Percentiles rank a stretch among this genome's conserved stretches.
phyloP scores from a whole-genome alignment of 1,140 invertebrate genomes.

The Phocides pigmalion region DNA sequence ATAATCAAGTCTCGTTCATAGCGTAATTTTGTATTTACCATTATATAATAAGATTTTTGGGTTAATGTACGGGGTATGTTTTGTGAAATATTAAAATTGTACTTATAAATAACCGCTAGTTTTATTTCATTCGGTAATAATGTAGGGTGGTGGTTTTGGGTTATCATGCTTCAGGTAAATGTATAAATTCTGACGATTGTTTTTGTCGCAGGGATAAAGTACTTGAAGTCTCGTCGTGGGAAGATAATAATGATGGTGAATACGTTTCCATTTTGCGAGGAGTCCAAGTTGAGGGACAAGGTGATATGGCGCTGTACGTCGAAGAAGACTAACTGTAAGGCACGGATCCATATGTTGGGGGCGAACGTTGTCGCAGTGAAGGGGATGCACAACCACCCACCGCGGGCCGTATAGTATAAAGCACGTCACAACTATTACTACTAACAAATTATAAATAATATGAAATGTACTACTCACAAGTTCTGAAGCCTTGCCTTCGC shows the following conservation, averaged over 20 bases:
- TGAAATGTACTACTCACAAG: background rate
- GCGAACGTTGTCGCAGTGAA: conserved; percentile 79
- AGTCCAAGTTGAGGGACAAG: conserved; percentile 80
- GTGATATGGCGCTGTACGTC: conserved; percentile 83
- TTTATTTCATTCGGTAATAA: conserved; percentile 52
- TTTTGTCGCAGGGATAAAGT: conserved; percentile 79
- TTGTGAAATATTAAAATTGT: conserved; percentile 83
- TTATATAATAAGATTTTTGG: conserved; percentile 75
- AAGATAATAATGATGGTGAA: conserved; percentile 84
- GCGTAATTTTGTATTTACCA: conserved; percentile 81
- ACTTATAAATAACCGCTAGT: conserved; percentile 79
- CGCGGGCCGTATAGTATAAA: conserved; percentile 42
- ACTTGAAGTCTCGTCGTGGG: conserved; percentile 79
- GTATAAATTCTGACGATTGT: conserved; percentile 54
- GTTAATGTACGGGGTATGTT: conserved; percentile 80
- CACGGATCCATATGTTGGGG: conserved; percentile 79
- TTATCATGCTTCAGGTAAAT: conserved; percentile 18
- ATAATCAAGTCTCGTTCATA: conserved; percentile 67
- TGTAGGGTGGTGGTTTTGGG: conserved; percentile 39
- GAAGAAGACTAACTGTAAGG: conserved; percentile 82
- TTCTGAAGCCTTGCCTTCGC: conserved; percentile 4
- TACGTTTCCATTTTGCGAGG: conserved; percentile 82
- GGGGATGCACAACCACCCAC: conserved; percentile 81
- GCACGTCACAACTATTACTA: background rate
- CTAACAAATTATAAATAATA: conserved; percentile 8